Evolutionary conservation across 92 coral and sea anemone species (phyloP).

Genomic region (Phymanthus crucifer): DNA sequence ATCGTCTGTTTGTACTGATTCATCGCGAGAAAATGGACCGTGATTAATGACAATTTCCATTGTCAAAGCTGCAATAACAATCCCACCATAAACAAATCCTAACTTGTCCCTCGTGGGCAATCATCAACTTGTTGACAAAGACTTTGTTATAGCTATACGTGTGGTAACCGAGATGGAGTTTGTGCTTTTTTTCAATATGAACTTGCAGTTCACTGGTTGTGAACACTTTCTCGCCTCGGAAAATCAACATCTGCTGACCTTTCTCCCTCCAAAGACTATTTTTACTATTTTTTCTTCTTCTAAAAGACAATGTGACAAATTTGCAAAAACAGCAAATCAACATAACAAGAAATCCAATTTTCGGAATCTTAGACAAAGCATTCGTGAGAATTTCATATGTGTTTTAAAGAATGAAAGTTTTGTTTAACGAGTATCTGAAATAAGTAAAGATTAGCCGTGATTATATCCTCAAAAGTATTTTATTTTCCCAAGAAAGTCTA

Average conservation of each 20-base stretch:
- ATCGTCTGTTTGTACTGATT: slow-evolving; percentile 1
- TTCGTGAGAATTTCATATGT: slow-evolving; percentile 4
- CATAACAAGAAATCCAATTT: not conserved
- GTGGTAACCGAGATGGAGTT: not conserved
- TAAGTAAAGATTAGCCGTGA: not conserved
- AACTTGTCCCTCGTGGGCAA: slow-evolving; percentile 19
- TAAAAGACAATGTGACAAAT: not conserved
- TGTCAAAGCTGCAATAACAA: slow-evolving; percentile 13
- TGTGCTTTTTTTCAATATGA: not conserved
- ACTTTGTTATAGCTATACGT: slow-evolving; percentile 7
- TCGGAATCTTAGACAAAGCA: not conserved
- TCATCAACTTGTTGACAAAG: not conserved
- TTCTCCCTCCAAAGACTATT: not conserved
- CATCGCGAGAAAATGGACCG: slow-evolving; percentile 11
- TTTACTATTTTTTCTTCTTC: not conserved
- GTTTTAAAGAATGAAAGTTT: not conserved
- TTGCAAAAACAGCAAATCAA: not conserved
- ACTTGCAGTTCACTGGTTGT: not conserved
- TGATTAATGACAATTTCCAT: slow-evolving; percentile 25
- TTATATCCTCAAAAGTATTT: not conserved
- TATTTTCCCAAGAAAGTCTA: not conserved
- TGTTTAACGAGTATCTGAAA: not conserved
- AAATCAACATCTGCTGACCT: not conserved
- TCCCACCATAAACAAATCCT: slow-evolving; percentile 15
- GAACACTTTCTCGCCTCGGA: not conserved